Base-by-base conservation (phyloP, 2,113 vertebrate genomes). In the Alligator mississippiensis region DNA sequence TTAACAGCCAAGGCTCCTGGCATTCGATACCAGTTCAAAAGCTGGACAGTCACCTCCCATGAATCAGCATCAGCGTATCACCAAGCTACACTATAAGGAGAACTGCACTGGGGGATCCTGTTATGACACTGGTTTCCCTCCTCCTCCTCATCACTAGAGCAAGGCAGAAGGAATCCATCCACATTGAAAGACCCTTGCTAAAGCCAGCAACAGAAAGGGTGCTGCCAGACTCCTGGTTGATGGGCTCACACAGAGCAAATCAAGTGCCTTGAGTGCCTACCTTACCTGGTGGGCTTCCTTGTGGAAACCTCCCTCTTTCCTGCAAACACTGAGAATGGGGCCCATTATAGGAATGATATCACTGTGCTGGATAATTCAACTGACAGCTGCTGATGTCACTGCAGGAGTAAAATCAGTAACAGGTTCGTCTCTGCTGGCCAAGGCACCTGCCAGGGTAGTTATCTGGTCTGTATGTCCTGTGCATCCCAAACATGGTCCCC, bases 401-500 rank as follows among this genome's bases (percentile, higher is more conserved):
- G 84, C 91, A 61, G 70, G 21, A 47, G 21, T 74, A 74, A 47
- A 5, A 19, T 47, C 47, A 74, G 47, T 2, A 38, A 77, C 62
- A 85, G 77, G 77, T 19, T 74, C 59, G 34, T 78, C 85, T 5
- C 63, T 1, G 1, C 82, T 83, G 82, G 64, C 24, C 66, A 74
- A 76, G 30, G 30, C 24, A 77, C 68, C 79, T 75, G 78, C 54
- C 88, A n/a, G 59, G 75, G 72, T 85, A 87, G 64, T 64, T 2
- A 55, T 63, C 68, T 60, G 30, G 60, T 19, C 70, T 54, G 11
- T 79, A 80, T 4, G 66, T 84, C 58, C 78, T 82, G 68, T n/a
- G 34, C 27, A 64, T 60, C 80, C 87, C 80, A 89, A 87, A 80
- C 70, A 84, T 47, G 91, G 68, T 47, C 77, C n/a, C 61, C 60